Base-by-base conservation (phyloP, 2,888 invertebrate species). In the Ophion costatus region DNA sequence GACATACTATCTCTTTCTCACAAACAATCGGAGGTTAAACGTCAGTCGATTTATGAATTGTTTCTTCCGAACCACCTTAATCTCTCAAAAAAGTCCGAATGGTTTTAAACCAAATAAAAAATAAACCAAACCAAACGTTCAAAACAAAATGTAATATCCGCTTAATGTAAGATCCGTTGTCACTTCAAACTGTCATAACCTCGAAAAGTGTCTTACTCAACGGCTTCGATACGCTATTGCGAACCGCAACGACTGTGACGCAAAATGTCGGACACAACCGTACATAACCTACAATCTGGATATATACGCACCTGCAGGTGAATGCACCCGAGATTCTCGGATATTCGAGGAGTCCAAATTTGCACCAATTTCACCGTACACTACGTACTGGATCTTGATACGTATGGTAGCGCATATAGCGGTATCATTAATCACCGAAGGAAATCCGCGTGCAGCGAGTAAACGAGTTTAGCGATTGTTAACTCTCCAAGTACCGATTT, bases 391-490 rank as follows among this genome's bases (percentile, higher is more conserved):
- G 61, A 61, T 61, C 22, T 17, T 29, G 22, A 64, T 17, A 64
- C 14, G 64, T 64, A 33, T 64, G 29, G 14, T 17, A 33, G 29
- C 17, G 5, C 29, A 45, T 51, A 64, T 51, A 22, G 74, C 63
- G 42, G 29, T 64, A 63, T 61, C 74, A 29, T 63, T 10, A 29
- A n/a, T 75, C 14, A 75, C 14, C 17, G 38, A 74, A 42, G 73
- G 61, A 59, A 74, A 38, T 74, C 42, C 71, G 59, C 45, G 59
- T 22, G n/a, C 38, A 38, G 61, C 61, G 64, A 64, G 64, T 64
- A 59, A 61, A 57, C 24, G 59, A 59, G 73, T 74, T 74, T 74
- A 61, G 73, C 59, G 73, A 74, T 73, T 17, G 17, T 33, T 64
- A 64, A 29, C 24, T 33, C 14, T 64, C 29, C 33, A 64, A 64